These are phyloP conservation scores for Prolemur simus DNA, from an alignment of 2,113 vertebrate genomes.

Conservation along the genomic window DNA sequence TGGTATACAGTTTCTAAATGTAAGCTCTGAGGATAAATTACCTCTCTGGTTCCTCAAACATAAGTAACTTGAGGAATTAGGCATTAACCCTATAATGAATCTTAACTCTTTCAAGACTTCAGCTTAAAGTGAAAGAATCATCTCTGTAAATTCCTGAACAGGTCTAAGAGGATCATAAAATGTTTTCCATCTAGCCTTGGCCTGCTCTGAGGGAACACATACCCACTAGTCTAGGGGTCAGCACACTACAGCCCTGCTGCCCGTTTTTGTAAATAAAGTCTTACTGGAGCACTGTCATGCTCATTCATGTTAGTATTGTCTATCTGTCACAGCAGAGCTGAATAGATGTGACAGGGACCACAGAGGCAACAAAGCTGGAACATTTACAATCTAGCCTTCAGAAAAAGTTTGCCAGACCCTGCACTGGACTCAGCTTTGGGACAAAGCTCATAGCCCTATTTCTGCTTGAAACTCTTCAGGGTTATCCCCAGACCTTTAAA, in stretches of 20 bases:
- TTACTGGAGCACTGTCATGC: not conserved
- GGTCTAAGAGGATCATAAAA: not conserved
- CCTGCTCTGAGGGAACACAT: not conserved
- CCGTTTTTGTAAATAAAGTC: not conserved
- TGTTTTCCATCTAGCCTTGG: not conserved
- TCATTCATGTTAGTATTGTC: not conserved
- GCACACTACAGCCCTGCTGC: not conserved
- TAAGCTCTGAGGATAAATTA: not conserved
- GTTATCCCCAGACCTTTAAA: not conserved
- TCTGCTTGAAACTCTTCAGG: not conserved
- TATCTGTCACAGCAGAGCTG: not conserved
- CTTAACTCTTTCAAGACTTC: not conserved
- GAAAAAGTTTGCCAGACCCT: not conserved
- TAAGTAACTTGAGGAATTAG: constrained; percentile 1
- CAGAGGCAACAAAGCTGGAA: not conserved
- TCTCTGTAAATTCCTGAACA: not conserved
- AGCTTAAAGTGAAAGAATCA: not conserved
- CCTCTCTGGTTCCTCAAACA: not conserved
- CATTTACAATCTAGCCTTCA: not conserved
- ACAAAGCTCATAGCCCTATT: not conserved
- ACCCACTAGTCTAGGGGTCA: not conserved
- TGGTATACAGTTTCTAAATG: not conserved
- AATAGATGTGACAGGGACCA: not conserved
- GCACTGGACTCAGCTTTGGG: not conserved
- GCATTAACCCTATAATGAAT: not conserved